phyloP scores from a whole-genome alignment of 2,888 invertebrate species.

The Chrysolina americana region DNA sequence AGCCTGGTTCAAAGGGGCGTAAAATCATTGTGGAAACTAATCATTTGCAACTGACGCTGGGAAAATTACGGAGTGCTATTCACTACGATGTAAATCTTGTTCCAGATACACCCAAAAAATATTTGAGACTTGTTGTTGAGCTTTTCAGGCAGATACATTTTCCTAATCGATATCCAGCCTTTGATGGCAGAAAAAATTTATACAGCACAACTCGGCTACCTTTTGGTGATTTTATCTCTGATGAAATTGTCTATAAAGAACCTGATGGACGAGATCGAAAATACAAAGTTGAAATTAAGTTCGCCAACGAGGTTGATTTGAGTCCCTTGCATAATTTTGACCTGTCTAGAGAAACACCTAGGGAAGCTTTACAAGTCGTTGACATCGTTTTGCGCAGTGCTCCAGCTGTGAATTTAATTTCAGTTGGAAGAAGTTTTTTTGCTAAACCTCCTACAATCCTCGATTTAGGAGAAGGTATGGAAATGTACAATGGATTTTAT shows the following conservation, averaged over 20 bases:
- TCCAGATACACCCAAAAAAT: constrained; percentile 80
- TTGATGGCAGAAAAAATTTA: constrained; percentile 81
- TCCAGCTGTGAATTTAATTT: constrained; percentile 67
- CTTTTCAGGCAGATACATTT: constrained; percentile 64
- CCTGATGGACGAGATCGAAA: constrained; percentile 48
- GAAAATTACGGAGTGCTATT: constrained; percentile 66
- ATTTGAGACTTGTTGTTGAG: constrained; percentile 70
- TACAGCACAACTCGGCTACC: constrained; percentile 72
- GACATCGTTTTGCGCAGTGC: constrained; percentile 86
- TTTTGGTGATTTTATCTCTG: constrained; percentile 58
- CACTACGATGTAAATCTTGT: constrained; percentile 88
- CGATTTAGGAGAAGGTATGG: constrained; percentile 82
- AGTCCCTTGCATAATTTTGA: constrained; percentile 53
- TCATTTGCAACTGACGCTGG: constrained; percentile 71
- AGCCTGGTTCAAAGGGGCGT: constrained; percentile 68
- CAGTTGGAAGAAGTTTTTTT: constrained; percentile 59
- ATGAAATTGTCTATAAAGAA: constrained; percentile 37
- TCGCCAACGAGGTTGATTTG: constrained; percentile 69
- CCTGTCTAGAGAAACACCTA: constrained; percentile 66
- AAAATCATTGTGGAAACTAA: constrained; percentile 72
- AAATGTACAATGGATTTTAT: constrained; percentile 95
- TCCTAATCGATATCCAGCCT: constrained; percentile 74
- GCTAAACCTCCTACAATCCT: constrained; percentile 64
- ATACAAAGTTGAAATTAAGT: constrained; percentile 50
- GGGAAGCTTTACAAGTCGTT: constrained; percentile 82